Conservation (phyloP, 1,140 invertebrate genomes). For the Chionoecetes opilio region DNA sequence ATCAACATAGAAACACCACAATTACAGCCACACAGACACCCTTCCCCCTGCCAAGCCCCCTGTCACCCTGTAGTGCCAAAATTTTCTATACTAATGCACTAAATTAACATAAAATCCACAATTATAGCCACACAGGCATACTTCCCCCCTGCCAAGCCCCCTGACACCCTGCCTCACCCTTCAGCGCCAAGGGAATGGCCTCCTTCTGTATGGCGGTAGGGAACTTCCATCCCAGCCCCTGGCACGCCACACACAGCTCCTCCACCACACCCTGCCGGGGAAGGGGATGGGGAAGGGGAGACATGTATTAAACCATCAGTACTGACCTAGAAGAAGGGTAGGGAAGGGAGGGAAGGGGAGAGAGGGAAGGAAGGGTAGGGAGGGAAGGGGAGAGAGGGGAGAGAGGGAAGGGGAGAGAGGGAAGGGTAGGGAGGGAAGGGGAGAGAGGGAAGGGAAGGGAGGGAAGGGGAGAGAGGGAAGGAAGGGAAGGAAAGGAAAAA, state of each 20-base stretch:
- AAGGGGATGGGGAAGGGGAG: neutral
- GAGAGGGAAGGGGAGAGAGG: neutral
- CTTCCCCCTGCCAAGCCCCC: no score
- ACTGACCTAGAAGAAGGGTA: no score
- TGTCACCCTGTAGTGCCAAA: no score
- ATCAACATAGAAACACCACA: no score
- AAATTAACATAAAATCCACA: no score
- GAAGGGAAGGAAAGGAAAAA: neutral
- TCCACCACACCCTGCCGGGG: constrained; percentile 93
- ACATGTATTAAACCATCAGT: neutral
- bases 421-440: neutral
- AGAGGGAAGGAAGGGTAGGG: neutral
- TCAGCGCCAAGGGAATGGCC: constrained; percentile 94
- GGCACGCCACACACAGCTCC: constrained; percentile 95
- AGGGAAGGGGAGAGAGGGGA: neutral
- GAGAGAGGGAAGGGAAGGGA: no score
- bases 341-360: neutral
- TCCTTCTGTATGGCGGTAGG: constrained; percentile 98
- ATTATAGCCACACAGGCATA: no score
- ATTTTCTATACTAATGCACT: no score
- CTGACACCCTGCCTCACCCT: constrained; percentile 86
- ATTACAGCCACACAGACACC: no score
- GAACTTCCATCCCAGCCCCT: constrained; percentile 95
- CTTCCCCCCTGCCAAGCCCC: no score
- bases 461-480: neutral